A percentile compares a stretch with the other conserved stretches of the same genome.
Evolutionary conservation across 2,113 vertebrate species (phyloP).

Genomic region (Phalacrocorax carbo): DNA sequence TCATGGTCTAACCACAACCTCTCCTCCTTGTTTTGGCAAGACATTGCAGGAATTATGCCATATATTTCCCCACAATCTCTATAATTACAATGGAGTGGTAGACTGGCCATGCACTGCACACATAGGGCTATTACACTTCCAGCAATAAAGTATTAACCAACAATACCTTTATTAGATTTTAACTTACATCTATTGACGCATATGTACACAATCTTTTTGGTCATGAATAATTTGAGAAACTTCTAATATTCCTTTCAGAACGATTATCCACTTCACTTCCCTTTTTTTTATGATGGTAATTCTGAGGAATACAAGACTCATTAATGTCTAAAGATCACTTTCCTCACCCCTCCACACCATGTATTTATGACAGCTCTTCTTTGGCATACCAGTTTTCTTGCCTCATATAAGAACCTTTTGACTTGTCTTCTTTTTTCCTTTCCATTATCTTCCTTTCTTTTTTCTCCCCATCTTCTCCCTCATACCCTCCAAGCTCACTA

Average conservation of each 20-base stretch:
- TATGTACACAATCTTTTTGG: background rate
- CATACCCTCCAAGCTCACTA: background rate
- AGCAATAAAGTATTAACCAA: background rate
- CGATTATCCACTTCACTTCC: background rate
- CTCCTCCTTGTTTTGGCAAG: background rate
- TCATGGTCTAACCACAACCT: background rate
- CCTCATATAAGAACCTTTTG: background rate
- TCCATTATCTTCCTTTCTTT: background rate
- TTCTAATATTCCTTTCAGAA: background rate
- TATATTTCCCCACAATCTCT: background rate
- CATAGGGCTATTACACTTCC: too few species aligned
- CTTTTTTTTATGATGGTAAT: background rate
- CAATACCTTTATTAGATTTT: background rate
- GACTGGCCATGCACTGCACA: fast-evolving
- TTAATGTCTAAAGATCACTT: background rate
- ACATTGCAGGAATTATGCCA: background rate
- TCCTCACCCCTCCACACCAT: background rate
- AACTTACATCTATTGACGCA: background rate
- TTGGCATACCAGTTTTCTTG: background rate
- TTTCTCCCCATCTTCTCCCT: background rate
- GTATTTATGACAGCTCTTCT: background rate
- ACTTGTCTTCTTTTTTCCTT: background rate
- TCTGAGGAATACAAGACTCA: background rate
- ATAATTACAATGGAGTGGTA: background rate
- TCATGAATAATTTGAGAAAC: background rate